These are phyloP conservation scores for Mamestra configurata DNA, from an alignment of 1,140 invertebrate species.

Conservation along the genomic window DNA sequence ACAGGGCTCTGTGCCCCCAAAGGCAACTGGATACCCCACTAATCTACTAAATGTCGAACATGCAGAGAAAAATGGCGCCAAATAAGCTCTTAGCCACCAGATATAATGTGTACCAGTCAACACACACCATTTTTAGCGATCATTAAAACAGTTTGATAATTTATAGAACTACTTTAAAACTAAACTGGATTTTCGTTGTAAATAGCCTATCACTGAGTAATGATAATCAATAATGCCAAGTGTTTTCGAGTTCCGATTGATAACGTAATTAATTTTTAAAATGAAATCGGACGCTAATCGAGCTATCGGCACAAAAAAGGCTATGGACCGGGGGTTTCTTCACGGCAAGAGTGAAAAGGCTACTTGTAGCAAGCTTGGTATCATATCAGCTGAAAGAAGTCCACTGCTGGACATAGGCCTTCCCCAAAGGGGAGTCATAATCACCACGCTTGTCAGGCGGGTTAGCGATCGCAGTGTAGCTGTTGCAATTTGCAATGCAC, in stretches of 20 bases:
- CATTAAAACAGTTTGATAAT: slow-evolving; percentile 51
- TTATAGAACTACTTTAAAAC: slow-evolving; percentile 40
- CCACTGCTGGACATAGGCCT: no score
- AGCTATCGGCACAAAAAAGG: not conserved
- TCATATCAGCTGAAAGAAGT: no score
- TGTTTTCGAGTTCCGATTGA: not conserved
- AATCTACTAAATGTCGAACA: slow-evolving; percentile 2
- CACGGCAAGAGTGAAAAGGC: no score
- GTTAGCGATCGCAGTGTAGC: no score
- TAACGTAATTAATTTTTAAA: not conserved
- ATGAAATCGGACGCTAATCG: not conserved
- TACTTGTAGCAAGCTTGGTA: no score
- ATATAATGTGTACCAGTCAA: slow-evolving; percentile 49
- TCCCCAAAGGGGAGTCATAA: no score
- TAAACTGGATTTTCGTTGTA: slow-evolving; percentile 45
- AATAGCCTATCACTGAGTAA: slow-evolving; percentile 27
- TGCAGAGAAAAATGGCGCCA: slow-evolving; percentile 39
- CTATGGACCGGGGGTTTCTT: no score
- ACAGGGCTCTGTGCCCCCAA: not conserved
- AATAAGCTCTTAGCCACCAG: slow-evolving; percentile 17
- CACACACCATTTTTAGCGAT: slow-evolving; percentile 53
- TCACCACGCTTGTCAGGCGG: no score
- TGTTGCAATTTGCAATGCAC: no score
- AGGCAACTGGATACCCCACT: slow-evolving; percentile 24
- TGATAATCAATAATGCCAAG: not conserved